phyloP scores from a whole-genome alignment of 2,888 invertebrate species.

The Drosophila fungiperda region DNA sequence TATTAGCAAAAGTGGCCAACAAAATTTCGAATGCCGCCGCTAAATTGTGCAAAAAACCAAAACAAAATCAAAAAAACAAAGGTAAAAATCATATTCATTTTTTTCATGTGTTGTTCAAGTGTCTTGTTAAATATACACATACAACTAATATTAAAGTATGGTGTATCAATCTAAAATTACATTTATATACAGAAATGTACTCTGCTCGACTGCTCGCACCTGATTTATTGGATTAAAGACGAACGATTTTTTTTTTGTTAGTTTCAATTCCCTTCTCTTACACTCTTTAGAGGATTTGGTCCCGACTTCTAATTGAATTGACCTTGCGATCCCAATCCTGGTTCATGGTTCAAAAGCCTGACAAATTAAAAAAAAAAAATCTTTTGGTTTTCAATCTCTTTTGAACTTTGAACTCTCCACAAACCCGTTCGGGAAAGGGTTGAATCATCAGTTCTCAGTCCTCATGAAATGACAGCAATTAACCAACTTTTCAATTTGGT shows the following conservation, averaged over 20 bases:
- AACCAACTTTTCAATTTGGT: background rate
- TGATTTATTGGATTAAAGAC: constrained; percentile 37
- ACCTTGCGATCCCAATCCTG: constrained; percentile 17
- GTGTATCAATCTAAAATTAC: background rate
- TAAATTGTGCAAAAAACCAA: constrained; percentile 58
- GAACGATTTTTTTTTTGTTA: background rate
- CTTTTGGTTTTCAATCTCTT: constrained; percentile 9
- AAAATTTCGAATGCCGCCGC: constrained; percentile 71
- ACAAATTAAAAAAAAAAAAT: constrained; percentile 8
- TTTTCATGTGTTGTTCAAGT: constrained; percentile 46
- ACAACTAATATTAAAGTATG: background rate
- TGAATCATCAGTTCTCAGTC: constrained; percentile 2
- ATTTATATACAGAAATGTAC: background rate
- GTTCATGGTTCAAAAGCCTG: constrained; percentile 22
- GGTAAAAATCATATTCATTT: constrained; percentile 19
- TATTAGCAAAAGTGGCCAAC: constrained; percentile 17
- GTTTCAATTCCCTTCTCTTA: background rate
- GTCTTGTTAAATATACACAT: constrained; percentile 14
- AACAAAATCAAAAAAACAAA: constrained; percentile 45
- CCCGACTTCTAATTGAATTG: constrained; percentile 23
- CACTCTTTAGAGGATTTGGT: background rate
- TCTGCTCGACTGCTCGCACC: background rate
- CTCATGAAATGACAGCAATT: constrained; percentile 14
- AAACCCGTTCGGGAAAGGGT: constrained; percentile 25
- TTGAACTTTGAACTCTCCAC: constrained; percentile 39